phyloP scores from a whole-genome alignment of 1,140 invertebrate genomes.

The Oncopeltus fasciatus region DNA sequence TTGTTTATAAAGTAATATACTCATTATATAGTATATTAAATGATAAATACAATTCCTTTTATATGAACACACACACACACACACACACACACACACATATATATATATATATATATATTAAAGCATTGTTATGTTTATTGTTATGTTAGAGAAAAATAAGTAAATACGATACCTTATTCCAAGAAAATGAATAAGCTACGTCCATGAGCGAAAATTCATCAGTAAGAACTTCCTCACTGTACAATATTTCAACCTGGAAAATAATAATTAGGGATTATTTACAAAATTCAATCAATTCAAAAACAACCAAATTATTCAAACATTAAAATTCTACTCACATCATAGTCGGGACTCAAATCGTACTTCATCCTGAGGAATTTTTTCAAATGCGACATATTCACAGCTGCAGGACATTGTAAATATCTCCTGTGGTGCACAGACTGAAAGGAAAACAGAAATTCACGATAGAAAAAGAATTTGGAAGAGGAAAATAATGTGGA shows the following conservation, averaged over 20 bases:
- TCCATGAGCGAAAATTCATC: constrained; percentile 45
- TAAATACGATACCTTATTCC: constrained; percentile 47
- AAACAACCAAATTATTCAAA: background rate
- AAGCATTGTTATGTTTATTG: too few relatives aligned
- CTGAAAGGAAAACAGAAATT: too few relatives aligned
- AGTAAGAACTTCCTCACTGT: constrained; percentile 35
- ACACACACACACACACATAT: too few relatives aligned
- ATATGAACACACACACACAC: background rate
- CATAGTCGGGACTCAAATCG: constrained; percentile 37
- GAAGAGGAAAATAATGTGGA: too few relatives aligned
- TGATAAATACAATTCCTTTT: too few relatives aligned
- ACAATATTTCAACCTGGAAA: constrained; percentile 34
- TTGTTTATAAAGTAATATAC: too few relatives aligned
- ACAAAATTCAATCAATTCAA: background rate
- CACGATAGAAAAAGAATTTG: too few relatives aligned
- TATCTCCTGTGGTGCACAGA: constrained; percentile 37
- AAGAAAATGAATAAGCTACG: constrained; percentile 46
- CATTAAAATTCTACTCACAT: too few relatives aligned
- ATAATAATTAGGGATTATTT: background rate
- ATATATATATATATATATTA: too few relatives aligned
- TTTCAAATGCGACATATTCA: constrained; percentile 74
- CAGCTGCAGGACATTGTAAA: constrained; percentile 73
- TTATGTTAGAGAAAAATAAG: too few relatives aligned
- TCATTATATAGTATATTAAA: too few relatives aligned
- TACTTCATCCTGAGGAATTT: constrained; percentile 80